Percentiles rank a stretch among this genome's conserved stretches.
These are phyloP conservation scores for Seladonia tumulorum DNA, from an alignment of 2,888 invertebrate genomes.

Conservation along the genomic window DNA sequence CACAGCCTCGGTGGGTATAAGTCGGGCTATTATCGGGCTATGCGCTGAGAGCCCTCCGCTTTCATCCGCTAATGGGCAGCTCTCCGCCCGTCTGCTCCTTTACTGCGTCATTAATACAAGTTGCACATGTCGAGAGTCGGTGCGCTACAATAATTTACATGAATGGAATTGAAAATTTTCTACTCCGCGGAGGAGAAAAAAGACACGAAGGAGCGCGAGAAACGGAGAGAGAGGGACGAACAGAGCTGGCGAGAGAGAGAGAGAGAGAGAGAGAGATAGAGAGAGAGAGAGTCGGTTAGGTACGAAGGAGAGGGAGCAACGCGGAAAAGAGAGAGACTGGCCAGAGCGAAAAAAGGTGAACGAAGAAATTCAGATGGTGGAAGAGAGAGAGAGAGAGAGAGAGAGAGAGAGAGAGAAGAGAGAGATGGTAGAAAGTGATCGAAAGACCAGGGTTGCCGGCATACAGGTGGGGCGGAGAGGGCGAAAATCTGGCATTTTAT, in stretches of 20 bases:
- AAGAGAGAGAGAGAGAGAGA: constrained; percentile 9
- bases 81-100: constrained; percentile 84
- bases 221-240: constrained; percentile 45
- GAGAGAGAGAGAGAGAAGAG: too few relatives aligned
- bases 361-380: constrained; percentile 35
- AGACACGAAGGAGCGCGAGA: constrained; percentile 73
- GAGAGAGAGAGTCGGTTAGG: neutral
- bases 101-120: constrained; percentile 84
- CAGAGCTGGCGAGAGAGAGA: neutral
- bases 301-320: constrained; percentile 11
- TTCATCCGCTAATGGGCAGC: constrained; percentile 84
- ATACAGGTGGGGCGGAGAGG: constrained; percentile 60
- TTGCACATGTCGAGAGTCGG: constrained; percentile 84
- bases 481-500: constrained; percentile 80
- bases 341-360: constrained; percentile 53
- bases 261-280: neutral
- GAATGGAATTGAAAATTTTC: constrained; percentile 84
- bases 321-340: constrained; percentile 24
- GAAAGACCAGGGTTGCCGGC: constrained; percentile 44
- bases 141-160: constrained; percentile 84
- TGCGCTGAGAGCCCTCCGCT: constrained; percentile 84
- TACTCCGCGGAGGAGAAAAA: constrained; percentile 82
- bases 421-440: constrained; percentile 54
- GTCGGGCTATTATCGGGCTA: constrained; percentile 84
- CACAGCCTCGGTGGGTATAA: constrained; percentile 82